Conservation (phyloP, 35 echinoderm and acorn worm species). For the Lytechinus variegatus region DNA sequence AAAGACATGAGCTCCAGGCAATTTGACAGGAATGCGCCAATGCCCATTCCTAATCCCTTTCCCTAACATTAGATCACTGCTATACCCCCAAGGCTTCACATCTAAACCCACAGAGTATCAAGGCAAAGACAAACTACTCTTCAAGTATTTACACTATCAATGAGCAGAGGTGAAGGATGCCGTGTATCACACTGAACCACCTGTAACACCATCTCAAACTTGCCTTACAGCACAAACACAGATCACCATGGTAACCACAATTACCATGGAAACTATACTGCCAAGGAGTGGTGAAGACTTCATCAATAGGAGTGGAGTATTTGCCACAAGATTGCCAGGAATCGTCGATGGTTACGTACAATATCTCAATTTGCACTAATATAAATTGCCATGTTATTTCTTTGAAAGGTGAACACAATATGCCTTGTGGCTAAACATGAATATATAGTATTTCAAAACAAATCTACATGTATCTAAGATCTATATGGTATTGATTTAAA, state of each 20-base stretch:
- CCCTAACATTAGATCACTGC: not conserved
- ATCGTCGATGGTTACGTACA: not conserved
- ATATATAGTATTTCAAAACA: too few species aligned
- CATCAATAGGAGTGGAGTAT: not conserved
- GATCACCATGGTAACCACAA: conserved; percentile 1
- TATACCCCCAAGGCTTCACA: not conserved
- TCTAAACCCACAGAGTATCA: not conserved
- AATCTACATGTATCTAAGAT: too few species aligned
- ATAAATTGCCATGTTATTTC: not conserved
- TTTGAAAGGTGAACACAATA: too few species aligned
- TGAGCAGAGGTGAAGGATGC: not conserved
- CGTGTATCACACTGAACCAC: not conserved
- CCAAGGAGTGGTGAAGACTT: not conserved
- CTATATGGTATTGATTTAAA: too few species aligned
- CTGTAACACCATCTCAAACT: conserved; percentile 27
- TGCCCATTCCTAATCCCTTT: not conserved
- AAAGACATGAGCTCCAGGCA: not conserved
- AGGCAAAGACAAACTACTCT: not conserved
- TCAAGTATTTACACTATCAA: not conserved
- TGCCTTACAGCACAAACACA: conserved; percentile 30
- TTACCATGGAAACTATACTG: not conserved
- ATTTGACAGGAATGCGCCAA: not conserved
- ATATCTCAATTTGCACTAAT: not conserved
- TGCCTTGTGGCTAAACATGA: too few species aligned
- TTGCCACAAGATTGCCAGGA: not conserved